Percentiles rank a stretch among this genome's conserved stretches.
Conservation (phyloP, 2,113 vertebrate genomes). For the Acanthochromis polyacanthus region DNA sequence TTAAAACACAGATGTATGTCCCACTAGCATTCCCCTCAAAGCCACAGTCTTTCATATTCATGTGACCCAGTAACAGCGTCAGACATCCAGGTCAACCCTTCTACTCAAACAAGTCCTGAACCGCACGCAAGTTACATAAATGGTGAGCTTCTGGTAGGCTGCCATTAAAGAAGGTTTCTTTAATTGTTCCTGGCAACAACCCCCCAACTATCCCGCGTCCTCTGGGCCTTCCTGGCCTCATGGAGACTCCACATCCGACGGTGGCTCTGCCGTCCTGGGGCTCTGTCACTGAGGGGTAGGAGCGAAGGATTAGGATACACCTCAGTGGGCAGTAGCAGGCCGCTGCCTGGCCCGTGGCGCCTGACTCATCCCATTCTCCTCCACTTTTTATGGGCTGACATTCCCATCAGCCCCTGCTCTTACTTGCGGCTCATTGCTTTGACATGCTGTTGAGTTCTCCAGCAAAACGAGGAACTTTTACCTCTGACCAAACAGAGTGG, state of each 20-base stretch:
- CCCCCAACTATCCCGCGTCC: background rate
- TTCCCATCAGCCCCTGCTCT: constrained; percentile 73
- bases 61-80: constrained; percentile 31
- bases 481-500: constrained; percentile 63
- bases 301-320: constrained; percentile 68
- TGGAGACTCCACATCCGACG: constrained; percentile 32
- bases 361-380: constrained; percentile 74
- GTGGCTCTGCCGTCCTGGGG: constrained; percentile 37
- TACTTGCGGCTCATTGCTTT: constrained; percentile 70
- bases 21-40: background rate
- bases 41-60: constrained; percentile 3
- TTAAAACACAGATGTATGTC: too few relatives aligned
- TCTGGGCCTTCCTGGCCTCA: constrained; percentile 17
- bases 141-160: constrained; percentile 43
- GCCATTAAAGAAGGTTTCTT: constrained; percentile 36
- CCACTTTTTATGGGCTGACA: constrained; percentile 69
- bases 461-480: constrained; percentile 60
- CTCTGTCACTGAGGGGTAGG: constrained; percentile 44
- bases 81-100: constrained; percentile 56
- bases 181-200: constrained; percentile 59
- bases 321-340: constrained; percentile 66
- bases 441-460: constrained; percentile 71
- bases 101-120: background rate
- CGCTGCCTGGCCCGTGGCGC: constrained; percentile 52
- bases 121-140: constrained; percentile 68